Percentiles rank a stretch among this genome's conserved stretches.
phyloP scores from a whole-genome alignment of 35 echinoderm and acorn worm genomes.

The Heliocidaris tuberculata region DNA sequence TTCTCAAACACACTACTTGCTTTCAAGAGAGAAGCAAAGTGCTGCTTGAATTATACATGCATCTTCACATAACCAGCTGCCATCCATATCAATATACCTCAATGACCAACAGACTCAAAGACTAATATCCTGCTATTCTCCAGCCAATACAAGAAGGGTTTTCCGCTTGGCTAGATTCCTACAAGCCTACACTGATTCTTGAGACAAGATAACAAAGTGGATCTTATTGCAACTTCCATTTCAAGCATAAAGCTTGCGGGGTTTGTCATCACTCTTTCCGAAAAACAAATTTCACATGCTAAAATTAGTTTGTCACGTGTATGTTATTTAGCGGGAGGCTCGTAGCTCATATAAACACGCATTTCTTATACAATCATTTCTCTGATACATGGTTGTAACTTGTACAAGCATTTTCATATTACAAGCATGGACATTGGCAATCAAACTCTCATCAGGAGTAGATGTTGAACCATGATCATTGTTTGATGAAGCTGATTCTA shows the following conservation, averaged over 20 bases:
- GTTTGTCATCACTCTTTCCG: background rate
- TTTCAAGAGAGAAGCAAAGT: background rate
- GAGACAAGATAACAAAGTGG: background rate
- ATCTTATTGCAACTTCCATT: background rate
- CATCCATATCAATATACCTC: background rate
- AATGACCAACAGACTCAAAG: background rate
- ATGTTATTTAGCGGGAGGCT: background rate
- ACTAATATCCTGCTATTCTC: background rate
- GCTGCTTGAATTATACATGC: background rate
- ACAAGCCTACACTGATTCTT: background rate
- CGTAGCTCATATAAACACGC: background rate
- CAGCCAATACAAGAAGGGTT: background rate
- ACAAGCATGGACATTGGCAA: background rate
- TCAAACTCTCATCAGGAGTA: background rate
- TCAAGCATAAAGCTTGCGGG: background rate
- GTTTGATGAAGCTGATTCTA: background rate
- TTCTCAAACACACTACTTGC: background rate
- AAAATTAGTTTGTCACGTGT: background rate
- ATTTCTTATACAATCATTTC: too few relatives aligned
- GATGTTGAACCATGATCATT: background rate
- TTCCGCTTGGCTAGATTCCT: background rate
- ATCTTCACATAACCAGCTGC: background rate
- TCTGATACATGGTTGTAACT: too few relatives aligned
- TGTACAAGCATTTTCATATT: background rate
- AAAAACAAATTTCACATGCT: background rate